Evolutionary conservation across 2,888 invertebrate species (phyloP), one percentile per base, ranked within the genome.

Genomic region (Lycaena phlaeas): DNA sequence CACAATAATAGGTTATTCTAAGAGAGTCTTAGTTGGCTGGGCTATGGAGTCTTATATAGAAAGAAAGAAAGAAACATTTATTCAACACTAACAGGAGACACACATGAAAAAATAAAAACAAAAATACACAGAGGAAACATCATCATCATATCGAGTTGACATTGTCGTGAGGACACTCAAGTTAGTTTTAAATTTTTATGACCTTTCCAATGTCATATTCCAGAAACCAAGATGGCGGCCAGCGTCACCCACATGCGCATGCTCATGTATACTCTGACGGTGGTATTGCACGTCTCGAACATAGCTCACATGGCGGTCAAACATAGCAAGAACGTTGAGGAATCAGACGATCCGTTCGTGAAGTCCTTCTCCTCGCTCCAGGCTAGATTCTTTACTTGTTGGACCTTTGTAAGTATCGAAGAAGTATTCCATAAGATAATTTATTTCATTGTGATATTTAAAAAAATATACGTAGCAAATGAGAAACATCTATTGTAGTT

Each of bases 381-480:
- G 34, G 46, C 48, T 0, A 45, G 71, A n/a, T 76, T 57, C 26
- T 64, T 75, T 5, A 75, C 75, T 0, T 54, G 58, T 3, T 76
- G 76, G 76, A 75, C 61, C 14, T 64, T 67, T 52, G 75, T 76
- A 44, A 73, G 68, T 61, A 39, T 15, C 2, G 5, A 4, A 4
- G 18, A 3, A 4, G 7, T 22, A 2, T 22, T 7, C 5, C 22
- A n/a, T 22, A 22, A 5, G 22, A 5, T 7, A 5, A 7, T 5
- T 2, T 9, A 2, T 2, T 6, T 6, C 22, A 9, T 22, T 5
- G 5, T 22, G 7, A 22, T 22, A 22, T 5, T 9, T 22, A 5
- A 22, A 5, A 2, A 22, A 2, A 22, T 5, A 6, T 5, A 9
- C 5, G 7, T 22, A 9, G 9, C 5, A 22, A 5, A 6, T 22